Evolutionary conservation across 2,113 vertebrate genomes (phyloP).

Genomic region (Lophotis ruficrista): DNA sequence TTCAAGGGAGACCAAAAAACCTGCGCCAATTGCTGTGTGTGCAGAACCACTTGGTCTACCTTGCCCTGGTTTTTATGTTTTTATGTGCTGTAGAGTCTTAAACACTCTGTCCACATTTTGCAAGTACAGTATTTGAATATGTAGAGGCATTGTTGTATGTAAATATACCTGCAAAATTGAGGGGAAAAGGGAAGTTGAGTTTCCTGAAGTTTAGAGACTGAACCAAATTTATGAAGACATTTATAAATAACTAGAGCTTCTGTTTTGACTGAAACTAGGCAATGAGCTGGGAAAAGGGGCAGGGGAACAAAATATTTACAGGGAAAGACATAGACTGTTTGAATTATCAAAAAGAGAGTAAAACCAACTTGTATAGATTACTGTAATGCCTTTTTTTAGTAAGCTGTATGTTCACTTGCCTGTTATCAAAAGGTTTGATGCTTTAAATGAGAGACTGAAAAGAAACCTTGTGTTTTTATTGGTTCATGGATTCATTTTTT

Average conservation of each 20-base stretch:
- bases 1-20: not conserved
- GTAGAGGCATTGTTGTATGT: not conserved
- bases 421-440: not conserved
- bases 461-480: not conserved
- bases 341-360: not conserved
- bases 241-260: not conserved
- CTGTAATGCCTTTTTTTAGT: not conserved
- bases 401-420: not conserved
- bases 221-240: not conserved
- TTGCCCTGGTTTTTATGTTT: not conserved
- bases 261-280: not conserved
- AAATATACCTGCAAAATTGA: not conserved
- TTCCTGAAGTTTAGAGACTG: not conserved
- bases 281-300: not conserved
- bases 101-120: not conserved
- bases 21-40: rapidly evolving
- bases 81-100: not conserved
- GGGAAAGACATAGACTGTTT: not conserved
- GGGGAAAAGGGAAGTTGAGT: not conserved
- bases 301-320: not conserved
- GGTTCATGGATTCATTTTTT: not conserved
- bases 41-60: not conserved
- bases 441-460: not conserved
- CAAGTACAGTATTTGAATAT: rapidly evolving
- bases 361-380: not conserved